These are phyloP conservation scores for Ispidina lecontei DNA, from an alignment of 2,797 vertebrate species.

Conservation along the genomic window DNA sequence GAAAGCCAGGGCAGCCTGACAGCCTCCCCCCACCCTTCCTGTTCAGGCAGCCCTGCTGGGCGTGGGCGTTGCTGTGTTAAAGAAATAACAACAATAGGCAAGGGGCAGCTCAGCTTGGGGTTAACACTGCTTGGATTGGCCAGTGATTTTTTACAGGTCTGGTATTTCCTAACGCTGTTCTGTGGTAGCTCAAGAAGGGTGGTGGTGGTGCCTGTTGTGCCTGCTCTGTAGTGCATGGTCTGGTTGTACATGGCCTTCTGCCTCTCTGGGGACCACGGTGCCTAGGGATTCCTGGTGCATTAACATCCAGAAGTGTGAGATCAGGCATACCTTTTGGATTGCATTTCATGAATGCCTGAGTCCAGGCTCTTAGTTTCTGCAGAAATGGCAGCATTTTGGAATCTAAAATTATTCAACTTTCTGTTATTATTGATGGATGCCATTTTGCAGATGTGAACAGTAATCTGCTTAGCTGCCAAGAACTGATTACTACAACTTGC, in stretches of 20 bases:
- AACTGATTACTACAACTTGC: neutral
- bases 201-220: neutral
- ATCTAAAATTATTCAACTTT: neutral
- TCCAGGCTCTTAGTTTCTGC: slow-evolving; percentile 5
- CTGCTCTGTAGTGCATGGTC: slow-evolving; percentile 30
- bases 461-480: neutral
- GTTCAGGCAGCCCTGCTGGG: slow-evolving; percentile 50
- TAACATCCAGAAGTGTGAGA: neutral
- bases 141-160: neutral
- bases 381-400: neutral
- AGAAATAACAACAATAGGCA: slow-evolving; percentile 10
- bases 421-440: neutral
- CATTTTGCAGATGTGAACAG: neutral
- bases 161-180: neutral
- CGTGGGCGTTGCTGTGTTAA: neutral
- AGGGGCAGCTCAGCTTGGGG: neutral
- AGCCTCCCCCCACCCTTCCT: slow-evolving; percentile 67
- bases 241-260: slow-evolving; percentile 42
- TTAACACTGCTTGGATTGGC: neutral
- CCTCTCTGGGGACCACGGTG: slow-evolving; percentile 2
- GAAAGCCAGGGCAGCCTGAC: slow-evolving; percentile 50
- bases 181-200: neutral
- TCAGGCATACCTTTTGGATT: slow-evolving; percentile 1
- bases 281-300: neutral
- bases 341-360: neutral